A percentile compares a stretch with the other conserved stretches of the same genome.
Conservation (phyloP, 2,888 invertebrate species). For the Malachius bipustulatus region DNA sequence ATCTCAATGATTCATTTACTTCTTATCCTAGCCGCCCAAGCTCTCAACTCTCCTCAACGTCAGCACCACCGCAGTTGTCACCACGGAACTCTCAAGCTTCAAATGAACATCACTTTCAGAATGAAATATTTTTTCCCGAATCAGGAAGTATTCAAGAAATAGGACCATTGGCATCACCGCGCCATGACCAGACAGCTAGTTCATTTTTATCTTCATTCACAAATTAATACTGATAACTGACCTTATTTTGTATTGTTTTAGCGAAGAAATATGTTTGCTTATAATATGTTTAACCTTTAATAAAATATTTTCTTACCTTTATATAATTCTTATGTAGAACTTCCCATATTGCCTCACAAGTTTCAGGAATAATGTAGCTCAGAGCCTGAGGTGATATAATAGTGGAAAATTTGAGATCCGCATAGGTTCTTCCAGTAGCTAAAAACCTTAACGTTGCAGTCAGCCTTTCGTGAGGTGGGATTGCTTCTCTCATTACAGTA, state of each 20-base stretch:
- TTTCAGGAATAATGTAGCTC: not conserved
- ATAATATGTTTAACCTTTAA: not conserved
- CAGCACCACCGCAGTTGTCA: too few species aligned
- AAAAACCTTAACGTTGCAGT: slow-evolving; percentile 3
- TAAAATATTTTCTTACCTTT: not conserved
- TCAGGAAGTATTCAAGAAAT: too few species aligned
- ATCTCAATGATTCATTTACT: too few species aligned
- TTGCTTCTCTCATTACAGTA: not conserved
- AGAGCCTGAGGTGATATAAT: not conserved
- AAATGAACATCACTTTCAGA: too few species aligned
- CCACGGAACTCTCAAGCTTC: too few species aligned
- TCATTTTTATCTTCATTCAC: too few species aligned
- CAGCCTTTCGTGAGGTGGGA: slow-evolving; percentile 1
- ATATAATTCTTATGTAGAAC: not conserved
- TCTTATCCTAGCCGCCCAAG: too few species aligned
- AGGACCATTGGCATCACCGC: too few species aligned
- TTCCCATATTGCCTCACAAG: not conserved
- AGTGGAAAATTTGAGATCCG: not conserved
- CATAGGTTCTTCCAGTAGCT: slow-evolving; percentile 3
- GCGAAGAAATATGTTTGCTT: not conserved
- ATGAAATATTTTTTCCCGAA: too few species aligned
- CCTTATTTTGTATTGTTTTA: not conserved
- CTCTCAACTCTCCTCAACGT: too few species aligned
- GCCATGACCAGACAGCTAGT: too few species aligned
- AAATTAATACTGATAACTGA: too few species aligned